Evolutionary conservation across 2,888 invertebrate genomes (phyloP), one percentile per base, ranked within the genome.

Genomic region (Mycalesis mineus): DNA sequence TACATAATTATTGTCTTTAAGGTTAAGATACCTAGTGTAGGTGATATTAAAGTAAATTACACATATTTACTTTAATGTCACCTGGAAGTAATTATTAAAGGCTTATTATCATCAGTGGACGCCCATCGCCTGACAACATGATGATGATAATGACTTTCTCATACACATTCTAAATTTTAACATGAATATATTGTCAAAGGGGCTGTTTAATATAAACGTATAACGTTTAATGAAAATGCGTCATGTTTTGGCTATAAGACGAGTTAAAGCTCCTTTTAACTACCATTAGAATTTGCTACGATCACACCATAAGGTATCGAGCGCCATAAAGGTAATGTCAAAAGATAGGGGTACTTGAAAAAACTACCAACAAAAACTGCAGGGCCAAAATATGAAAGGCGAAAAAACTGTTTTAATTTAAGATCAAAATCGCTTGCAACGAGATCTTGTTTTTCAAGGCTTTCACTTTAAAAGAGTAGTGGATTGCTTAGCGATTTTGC

Each of bases 321-420:
- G 78, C 79, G 80, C 83, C 84, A 78, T 88, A 77, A 88, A 84
- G 76, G 79, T 82, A 84, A 88, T 84, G 82, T 82, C 72, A 78
- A 72, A 72, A 80, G 84, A 86, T 87, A 83, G 82, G 82, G 78
- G 78, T 80, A 73, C 72, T 79, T 75, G 72, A 79, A 81, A 82
- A 87, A 86, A 87, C 77, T 79, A 80, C 77, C 77, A 79, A 80
- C 85, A 88, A 88, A 88, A 88, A 80, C 75, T 80, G 80, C 75
- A 79, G 48, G 69, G 73, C 74, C 68, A 80, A 70, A 84, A 75
- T 80, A 82, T 78, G 71, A 78, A 77, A 75, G 74, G 79, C 82
- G 82, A 87, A 82, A 83, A 88, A 87, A 87, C 70, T 70, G 73
- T 66, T 65, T 67, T 64, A 65, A 68, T 69, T 75, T 75, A 69